Conservation (phyloP, 2,888 invertebrate species). For the Cheilosia soror region DNA sequence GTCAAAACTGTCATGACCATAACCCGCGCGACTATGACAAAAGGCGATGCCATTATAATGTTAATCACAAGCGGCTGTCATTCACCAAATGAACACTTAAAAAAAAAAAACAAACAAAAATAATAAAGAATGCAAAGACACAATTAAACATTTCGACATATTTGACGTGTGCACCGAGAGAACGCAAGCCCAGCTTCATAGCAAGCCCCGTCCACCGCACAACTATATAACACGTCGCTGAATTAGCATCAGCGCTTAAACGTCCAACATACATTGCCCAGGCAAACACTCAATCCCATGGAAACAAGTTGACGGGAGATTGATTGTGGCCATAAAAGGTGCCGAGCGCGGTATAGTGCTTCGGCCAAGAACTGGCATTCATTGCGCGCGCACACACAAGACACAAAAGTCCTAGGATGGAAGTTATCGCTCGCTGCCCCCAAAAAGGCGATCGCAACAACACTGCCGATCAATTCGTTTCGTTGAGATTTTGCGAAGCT, state of each 20-base stretch:
- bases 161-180: constrained; percentile 54
- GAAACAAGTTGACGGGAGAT: constrained; percentile 56
- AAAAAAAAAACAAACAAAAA: constrained; percentile 24
- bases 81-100: constrained; percentile 54
- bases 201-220: constrained; percentile 24
- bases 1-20: constrained; percentile 67
- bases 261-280: constrained; percentile 27
- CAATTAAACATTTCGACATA: constrained; percentile 63
- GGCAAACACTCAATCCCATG: constrained; percentile 48
- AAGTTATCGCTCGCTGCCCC: constrained; percentile 41
- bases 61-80: constrained; percentile 64
- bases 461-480: constrained; percentile 45
- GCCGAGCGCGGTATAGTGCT: constrained; percentile 21
- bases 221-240: constrained; percentile 46
- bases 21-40: constrained; percentile 38
- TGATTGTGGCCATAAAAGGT: constrained; percentile 70
- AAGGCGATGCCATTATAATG: constrained; percentile 68
- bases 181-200: constrained; percentile 34
- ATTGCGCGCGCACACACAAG: constrained; percentile 8
- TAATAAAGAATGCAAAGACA: constrained; percentile 51
- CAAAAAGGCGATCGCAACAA: constrained; percentile 60
- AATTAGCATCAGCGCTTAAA: constrained; percentile 49
- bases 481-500: constrained; percentile 33
- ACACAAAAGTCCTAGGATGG: constrained; percentile 31
- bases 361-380: constrained; percentile 37